A percentile compares a stretch with the other conserved stretches of the same genome.
phyloP scores from a whole-genome alignment of 2,888 invertebrate genomes.

The Eristalinus sepulchralis region DNA sequence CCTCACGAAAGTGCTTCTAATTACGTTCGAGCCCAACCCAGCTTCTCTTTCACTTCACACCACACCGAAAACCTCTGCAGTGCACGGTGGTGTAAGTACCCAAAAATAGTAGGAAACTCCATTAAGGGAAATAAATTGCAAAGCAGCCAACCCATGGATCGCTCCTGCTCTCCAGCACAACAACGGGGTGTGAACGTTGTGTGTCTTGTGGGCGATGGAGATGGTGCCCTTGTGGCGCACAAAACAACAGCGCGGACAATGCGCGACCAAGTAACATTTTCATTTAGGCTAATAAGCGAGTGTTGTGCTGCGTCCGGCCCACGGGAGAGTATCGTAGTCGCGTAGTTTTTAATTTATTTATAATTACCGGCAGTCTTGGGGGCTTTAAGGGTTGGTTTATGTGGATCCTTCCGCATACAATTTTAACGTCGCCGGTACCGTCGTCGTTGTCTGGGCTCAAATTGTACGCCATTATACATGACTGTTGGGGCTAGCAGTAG shows the following conservation, averaged over 20 bases:
- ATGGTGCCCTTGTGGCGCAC: not conserved
- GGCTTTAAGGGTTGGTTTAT: not conserved
- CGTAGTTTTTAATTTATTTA: constrained; percentile 39
- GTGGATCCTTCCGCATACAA: constrained; percentile 26
- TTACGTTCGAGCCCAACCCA: not conserved
- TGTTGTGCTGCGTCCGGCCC: not conserved
- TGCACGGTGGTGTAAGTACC: not conserved
- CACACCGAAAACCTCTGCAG: constrained; percentile 5
- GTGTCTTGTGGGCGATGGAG: too few relatives aligned
- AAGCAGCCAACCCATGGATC: constrained; percentile 1
- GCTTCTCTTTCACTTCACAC: not conserved
- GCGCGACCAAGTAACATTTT: constrained; percentile 16
- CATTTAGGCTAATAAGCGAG: constrained; percentile 31
- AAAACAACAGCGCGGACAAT: constrained; percentile 1
- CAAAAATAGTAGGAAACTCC: constrained; percentile 22
- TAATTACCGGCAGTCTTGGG: constrained; percentile 25
- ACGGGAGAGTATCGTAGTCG: not conserved
- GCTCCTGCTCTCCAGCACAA: not conserved
- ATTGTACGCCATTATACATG: not conserved
- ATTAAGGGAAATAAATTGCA: constrained; percentile 24
- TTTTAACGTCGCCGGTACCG: not conserved
- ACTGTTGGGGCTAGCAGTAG: not conserved
- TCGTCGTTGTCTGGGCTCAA: not conserved
- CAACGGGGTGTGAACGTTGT: not conserved
- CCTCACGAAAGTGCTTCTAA: not conserved